Percentiles rank a stretch among this genome's conserved stretches.
phyloP scores from a whole-genome alignment of 1,140 invertebrate species.

The Hylaeus volcanicus region DNA sequence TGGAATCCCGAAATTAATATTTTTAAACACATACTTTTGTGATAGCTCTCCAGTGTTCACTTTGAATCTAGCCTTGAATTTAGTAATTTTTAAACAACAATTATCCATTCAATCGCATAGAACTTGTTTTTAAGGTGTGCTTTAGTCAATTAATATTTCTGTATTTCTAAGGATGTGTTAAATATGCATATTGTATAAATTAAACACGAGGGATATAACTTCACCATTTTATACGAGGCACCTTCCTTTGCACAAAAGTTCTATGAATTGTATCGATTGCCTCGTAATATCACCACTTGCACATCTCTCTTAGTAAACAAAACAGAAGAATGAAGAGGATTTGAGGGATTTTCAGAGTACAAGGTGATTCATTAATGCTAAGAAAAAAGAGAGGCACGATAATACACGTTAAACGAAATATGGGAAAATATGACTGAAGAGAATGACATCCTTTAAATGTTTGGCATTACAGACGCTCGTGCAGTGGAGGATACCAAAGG shows the following conservation, averaged over 20 bases:
- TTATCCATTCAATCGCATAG: no score
- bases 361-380: conserved; percentile 38
- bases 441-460: conserved; percentile 73
- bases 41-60: no score
- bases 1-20: background rate
- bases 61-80: no score
- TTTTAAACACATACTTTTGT: background rate
- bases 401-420: conserved; percentile 40
- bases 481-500: conserved; percentile 68
- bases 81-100: no score
- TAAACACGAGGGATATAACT: background rate
- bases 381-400: conserved; percentile 25
- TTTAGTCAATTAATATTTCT: conserved; percentile 18
- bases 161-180: background rate
- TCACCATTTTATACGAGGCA: background rate
- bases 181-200: background rate
- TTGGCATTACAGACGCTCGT: conserved; percentile 77
- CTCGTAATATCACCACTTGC: background rate
- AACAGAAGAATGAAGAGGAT: conserved; percentile 62
- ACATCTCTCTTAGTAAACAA: conserved; percentile 12
- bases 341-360: conserved; percentile 17
- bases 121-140: conserved; percentile 34
- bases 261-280: background rate
- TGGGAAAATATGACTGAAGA: conserved; percentile 46
- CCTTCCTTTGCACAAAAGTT: conserved; percentile 5